A percentile compares a stretch with the other conserved stretches of the same genome.
Evolutionary conservation across 2,113 vertebrate genomes (phyloP).

Genomic region (Apeltes quadracus): DNA sequence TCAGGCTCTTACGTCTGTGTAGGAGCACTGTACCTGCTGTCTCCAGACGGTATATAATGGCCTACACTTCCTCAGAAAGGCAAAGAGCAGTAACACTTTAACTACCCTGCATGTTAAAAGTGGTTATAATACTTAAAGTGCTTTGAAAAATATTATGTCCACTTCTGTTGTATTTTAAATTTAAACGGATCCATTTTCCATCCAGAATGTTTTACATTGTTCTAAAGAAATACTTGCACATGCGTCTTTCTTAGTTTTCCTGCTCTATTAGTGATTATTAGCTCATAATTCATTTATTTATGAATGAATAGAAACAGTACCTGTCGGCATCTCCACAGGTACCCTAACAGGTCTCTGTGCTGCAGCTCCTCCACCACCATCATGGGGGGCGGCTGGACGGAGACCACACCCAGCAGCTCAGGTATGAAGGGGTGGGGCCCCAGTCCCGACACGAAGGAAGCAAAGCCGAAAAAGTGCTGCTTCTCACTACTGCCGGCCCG

Average conservation of each 20-base stretch:
- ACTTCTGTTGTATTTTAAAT: neutral
- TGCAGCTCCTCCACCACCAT: constrained; percentile 77
- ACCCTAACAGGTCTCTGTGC: constrained; percentile 78
- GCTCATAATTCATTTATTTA: too few species aligned
- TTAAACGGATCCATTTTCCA: neutral
- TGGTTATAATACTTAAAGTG: too few species aligned
- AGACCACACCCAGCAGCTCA: constrained; percentile 65
- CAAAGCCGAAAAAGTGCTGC: constrained; percentile 75
- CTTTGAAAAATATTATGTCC: neutral
- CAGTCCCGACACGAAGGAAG: constrained; percentile 75
- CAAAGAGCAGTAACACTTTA: neutral
- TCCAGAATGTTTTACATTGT: neutral
- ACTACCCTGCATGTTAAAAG: neutral
- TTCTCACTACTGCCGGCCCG: constrained; percentile 57
- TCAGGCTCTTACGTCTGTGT: neutral
- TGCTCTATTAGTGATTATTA: too few species aligned
- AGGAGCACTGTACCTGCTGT: neutral
- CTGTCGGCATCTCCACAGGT: constrained; percentile 82
- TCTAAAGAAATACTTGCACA: too few species aligned
- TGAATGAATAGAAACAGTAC: constrained; percentile 17
- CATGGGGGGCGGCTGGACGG: constrained; percentile 42
- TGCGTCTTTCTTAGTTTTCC: neutral
- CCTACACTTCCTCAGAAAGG: neutral
- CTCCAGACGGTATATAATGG: neutral
- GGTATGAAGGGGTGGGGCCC: constrained; percentile 78